These are phyloP conservation scores for Eilema caniola DNA, from an alignment of 2,888 invertebrate genomes.

Conservation along the genomic window DNA sequence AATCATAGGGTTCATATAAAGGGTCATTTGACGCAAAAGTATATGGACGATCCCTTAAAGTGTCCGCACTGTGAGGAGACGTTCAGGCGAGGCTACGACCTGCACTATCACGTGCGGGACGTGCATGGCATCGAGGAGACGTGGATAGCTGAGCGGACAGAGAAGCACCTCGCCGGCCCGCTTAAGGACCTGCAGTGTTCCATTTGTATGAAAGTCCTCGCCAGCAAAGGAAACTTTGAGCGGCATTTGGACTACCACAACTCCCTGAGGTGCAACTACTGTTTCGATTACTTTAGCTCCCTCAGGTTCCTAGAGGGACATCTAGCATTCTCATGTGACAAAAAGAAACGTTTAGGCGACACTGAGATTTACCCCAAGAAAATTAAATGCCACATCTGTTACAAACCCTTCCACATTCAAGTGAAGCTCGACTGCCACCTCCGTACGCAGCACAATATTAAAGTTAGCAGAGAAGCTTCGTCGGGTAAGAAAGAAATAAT, in stretches of 20 bases:
- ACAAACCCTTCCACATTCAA: slow-evolving; percentile 82
- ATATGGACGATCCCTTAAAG: slow-evolving; percentile 74
- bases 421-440: slow-evolving; percentile 83
- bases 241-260: slow-evolving; percentile 84
- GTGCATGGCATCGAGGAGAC: slow-evolving; percentile 75
- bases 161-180: slow-evolving; percentile 68
- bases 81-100: slow-evolving; percentile 76
- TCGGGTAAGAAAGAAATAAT: slow-evolving; percentile 70
- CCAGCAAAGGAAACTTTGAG: slow-evolving; percentile 82
- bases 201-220: slow-evolving; percentile 79
- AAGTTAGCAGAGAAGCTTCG: slow-evolving; percentile 62
- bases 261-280: slow-evolving; percentile 82
- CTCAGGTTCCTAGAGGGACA: slow-evolving; percentile 81
- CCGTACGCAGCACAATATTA: slow-evolving; percentile 74
- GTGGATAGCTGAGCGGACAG: slow-evolving; percentile 77
- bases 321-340: slow-evolving; percentile 77
- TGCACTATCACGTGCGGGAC: slow-evolving; percentile 80
- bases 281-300: slow-evolving; percentile 80
- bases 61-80: slow-evolving; percentile 77
- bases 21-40: slow-evolving; percentile 75
- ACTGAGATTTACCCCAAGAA: slow-evolving; percentile 76
- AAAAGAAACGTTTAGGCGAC: slow-evolving; percentile 77
- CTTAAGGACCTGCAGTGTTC: slow-evolving; percentile 80
- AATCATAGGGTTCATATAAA: slow-evolving; percentile 79
- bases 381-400: slow-evolving; percentile 80